Evolutionary conservation across 2,888 invertebrate species (phyloP).

Genomic region (Masnerella sp.): DNA sequence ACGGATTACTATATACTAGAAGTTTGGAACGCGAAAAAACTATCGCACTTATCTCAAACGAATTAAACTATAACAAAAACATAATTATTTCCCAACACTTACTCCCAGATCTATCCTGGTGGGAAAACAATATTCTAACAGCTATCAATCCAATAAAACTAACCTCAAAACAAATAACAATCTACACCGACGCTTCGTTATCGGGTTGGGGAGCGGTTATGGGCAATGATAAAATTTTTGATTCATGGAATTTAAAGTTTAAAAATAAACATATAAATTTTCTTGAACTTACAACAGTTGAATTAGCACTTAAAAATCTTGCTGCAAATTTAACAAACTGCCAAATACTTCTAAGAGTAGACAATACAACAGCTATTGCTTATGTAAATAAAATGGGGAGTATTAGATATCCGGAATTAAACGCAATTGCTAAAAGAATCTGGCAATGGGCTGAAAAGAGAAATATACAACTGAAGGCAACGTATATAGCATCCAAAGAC

Average conservation of each 20-base stretch:
- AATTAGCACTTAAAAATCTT: neutral
- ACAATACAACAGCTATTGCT: slow-evolving; percentile 52
- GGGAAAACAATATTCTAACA: neutral
- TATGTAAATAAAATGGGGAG: slow-evolving; percentile 12
- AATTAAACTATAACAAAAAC: slow-evolving; percentile 5
- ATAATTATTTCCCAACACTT: slow-evolving; percentile 12
- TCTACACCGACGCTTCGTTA: slow-evolving; percentile 1
- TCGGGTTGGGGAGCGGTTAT: neutral
- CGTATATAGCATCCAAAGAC: slow-evolving; percentile 66
- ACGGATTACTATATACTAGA: slow-evolving; percentile 34
- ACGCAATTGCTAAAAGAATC: slow-evolving; percentile 46
- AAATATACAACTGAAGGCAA: slow-evolving; percentile 48
- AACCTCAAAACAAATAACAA: neutral
- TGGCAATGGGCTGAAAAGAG: slow-evolving; percentile 54
- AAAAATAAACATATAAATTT: slow-evolving; percentile 18
- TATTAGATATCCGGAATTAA: neutral
- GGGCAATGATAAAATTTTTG: neutral
- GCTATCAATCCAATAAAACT: neutral
- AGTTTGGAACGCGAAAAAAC: slow-evolving; percentile 31
- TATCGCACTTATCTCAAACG: neutral
- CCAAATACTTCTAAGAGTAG: slow-evolving; percentile 45
- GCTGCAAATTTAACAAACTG: neutral
- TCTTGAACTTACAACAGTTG: slow-evolving; percentile 1
- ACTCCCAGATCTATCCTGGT: slow-evolving; percentile 17
- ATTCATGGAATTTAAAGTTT: slow-evolving; percentile 10